phyloP scores from a whole-genome alignment of 2,113 vertebrate species.

The Felis chaus region DNA sequence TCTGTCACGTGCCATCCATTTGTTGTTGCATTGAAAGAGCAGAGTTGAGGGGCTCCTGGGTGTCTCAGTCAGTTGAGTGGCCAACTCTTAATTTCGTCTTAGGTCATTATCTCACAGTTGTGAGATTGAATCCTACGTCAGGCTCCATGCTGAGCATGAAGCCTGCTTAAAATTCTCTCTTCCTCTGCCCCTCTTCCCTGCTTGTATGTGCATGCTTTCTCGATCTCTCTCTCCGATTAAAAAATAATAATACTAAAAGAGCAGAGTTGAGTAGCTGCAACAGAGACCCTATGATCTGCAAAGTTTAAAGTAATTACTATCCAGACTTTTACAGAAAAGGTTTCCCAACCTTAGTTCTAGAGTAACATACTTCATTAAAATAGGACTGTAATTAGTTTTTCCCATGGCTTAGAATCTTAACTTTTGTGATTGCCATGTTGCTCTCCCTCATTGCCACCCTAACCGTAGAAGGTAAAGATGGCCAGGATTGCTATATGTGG shows the following conservation, averaged over 20 bases:
- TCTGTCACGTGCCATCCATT: background rate
- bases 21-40: conserved; percentile 41
- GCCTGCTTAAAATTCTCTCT: too few species aligned
- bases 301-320: background rate
- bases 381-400: background rate
- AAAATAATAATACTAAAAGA: background rate
- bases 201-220: too few species aligned
- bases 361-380: background rate
- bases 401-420: background rate
- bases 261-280: background rate
- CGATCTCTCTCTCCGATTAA: too few species aligned
- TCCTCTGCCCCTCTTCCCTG: too few species aligned
- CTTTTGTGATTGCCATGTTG: conserved; percentile 16
- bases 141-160: too few species aligned
- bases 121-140: too few species aligned
- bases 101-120: too few species aligned
- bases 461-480: background rate
- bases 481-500: background rate
- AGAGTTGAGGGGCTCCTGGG: background rate
- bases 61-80: too few species aligned
- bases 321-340: background rate
- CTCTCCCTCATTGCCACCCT: background rate
- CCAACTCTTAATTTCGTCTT: too few species aligned
- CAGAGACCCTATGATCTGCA: background rate
- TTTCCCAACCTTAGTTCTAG: background rate